Percentiles rank a stretch among this genome's conserved stretches.
These are phyloP conservation scores for Leucozona laternaria DNA, from an alignment of 2,888 invertebrate genomes.

Conservation along the genomic window DNA sequence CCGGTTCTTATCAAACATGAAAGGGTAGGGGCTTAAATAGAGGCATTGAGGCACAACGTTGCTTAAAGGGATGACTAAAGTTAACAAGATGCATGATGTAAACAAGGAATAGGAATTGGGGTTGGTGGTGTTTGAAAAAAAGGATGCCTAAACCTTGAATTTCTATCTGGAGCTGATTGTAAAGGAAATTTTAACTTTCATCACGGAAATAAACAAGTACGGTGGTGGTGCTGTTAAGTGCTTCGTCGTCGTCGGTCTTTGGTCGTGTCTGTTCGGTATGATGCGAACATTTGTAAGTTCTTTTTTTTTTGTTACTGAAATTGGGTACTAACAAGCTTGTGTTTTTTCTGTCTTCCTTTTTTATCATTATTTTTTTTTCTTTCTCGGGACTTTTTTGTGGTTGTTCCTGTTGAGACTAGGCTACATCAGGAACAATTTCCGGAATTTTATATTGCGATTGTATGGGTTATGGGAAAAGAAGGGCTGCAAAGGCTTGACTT, in stretches of 20 bases:
- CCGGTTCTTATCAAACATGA: conserved; percentile 61
- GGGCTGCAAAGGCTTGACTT: conserved; percentile 64
- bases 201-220: conserved; percentile 74
- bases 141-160: conserved; percentile 42
- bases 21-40: conserved; percentile 14
- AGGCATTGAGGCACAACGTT: conserved; percentile 4
- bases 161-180: conserved; percentile 69
- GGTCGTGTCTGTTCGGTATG: conserved; percentile 45
- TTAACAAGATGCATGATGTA: conserved; percentile 66
- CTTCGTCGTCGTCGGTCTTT: conserved; percentile 53
- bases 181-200: conserved; percentile 75
- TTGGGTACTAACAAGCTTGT: conserved; percentile 47
- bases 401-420: conserved; percentile 55
- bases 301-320: conserved; percentile 39
- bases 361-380: conserved; percentile 11
- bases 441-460: conserved; percentile 56
- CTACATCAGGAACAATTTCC: conserved; percentile 65
- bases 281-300: conserved; percentile 68
- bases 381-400: conserved; percentile 3
- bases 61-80: conserved; percentile 54
- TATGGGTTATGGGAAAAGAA: conserved; percentile 41
- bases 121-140: conserved; percentile 6
- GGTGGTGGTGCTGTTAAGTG: conserved; percentile 69
- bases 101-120: conserved; percentile 20
- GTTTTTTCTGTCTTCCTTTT: conserved; percentile 7